Evolutionary conservation across 2,888 invertebrate genomes (phyloP).

Genomic region (Panopea generosa): DNA sequence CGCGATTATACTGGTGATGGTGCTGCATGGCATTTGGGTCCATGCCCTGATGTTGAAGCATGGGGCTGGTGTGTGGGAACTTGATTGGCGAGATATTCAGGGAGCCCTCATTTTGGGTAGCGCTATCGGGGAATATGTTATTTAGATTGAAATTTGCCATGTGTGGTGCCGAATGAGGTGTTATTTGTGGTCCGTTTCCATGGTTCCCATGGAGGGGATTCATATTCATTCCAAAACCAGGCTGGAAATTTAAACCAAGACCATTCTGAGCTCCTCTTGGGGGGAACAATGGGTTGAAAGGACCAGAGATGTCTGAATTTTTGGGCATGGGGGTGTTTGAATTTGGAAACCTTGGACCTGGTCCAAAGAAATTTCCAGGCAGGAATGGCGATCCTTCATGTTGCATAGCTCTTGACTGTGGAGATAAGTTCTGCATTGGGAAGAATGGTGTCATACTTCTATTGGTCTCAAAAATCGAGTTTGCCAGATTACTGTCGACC

Average conservation of each 20-base stretch:
- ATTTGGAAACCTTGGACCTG: conserved; percentile 74
- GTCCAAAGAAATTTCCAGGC: conserved; percentile 79
- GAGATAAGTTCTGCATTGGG: conserved; percentile 79
- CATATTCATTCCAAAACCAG: conserved; percentile 79
- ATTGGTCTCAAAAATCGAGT: conserved; percentile 70
- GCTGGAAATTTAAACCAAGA: conserved; percentile 82
- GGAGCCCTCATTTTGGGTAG: conserved; percentile 74
- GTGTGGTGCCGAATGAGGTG: conserved; percentile 79
- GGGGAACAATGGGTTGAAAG: conserved; percentile 79
- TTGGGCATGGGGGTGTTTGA: conserved; percentile 76
- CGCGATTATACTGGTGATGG: conserved; percentile 81
- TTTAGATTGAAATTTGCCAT: conserved; percentile 83
- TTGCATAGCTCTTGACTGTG: conserved; percentile 77
- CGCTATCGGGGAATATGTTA: conserved; percentile 82
- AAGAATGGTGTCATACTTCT: conserved; percentile 81
- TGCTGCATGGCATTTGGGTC: conserved; percentile 80
- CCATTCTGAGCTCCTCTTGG: conserved; percentile 80
- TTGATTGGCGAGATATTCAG: conserved; percentile 84
- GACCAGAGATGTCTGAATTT: conserved; percentile 72
- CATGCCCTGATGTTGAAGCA: conserved; percentile 78
- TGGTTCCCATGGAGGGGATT: conserved; percentile 78
- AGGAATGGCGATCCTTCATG: conserved; percentile 81
- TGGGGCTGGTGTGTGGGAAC: conserved; percentile 81
- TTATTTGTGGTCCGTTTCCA: conserved; percentile 74
- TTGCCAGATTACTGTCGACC: conserved; percentile 73